Base-by-base conservation (phyloP, 2,113 vertebrate species). In the Meleagris gallopavo region DNA sequence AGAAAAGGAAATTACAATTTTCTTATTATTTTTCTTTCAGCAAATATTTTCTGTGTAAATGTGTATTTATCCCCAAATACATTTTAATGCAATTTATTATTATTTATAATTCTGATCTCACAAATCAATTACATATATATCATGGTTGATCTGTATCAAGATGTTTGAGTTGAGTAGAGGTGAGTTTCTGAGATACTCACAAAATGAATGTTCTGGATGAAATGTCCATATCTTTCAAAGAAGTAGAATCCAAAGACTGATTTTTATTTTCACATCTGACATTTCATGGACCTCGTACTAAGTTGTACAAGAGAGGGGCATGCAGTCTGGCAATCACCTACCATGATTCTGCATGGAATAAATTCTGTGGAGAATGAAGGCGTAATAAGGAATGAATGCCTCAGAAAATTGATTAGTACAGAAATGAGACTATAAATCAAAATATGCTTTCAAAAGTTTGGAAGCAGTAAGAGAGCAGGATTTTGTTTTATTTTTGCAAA, bases 241-340 rank as follows among this genome's bases (percentile, higher is more conserved):
- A 34, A 46, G 13, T 5, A 50, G 73, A 75, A 91, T 60, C 2
- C 7, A 25, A 74, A 78, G 2, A 2, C 8, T 21, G 6, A 3
- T 61, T 80, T 89, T 88, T 40, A 25, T 70, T 54, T 6, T 7
- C 8, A 6, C 2, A 25, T 8, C 11, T 7, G 13, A 2, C 58
- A 2, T 74, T 73, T 78, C 32, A 13, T 67, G 11, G 19, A 70
- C 61, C 40, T 11, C 16, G 2, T 8, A 71, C 18, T 60, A 62
- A 34, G 22, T 27, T 2, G 1, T 34, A 13, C 5, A 41, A 54
- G 27, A 48, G 15, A 40, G 9, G 6, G 1, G 2, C 20, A 29
- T 69, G 15, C n/a, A 62, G 29, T 34, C 25, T 57, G 73, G 7
- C 16, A 70, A 12, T 18, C 82, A 21, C 18, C 27, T 76, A 34